Evolutionary conservation across 2,113 vertebrate species (phyloP), one percentile per base, ranked within the genome.

Genomic region (Aramus guarauna): DNA sequence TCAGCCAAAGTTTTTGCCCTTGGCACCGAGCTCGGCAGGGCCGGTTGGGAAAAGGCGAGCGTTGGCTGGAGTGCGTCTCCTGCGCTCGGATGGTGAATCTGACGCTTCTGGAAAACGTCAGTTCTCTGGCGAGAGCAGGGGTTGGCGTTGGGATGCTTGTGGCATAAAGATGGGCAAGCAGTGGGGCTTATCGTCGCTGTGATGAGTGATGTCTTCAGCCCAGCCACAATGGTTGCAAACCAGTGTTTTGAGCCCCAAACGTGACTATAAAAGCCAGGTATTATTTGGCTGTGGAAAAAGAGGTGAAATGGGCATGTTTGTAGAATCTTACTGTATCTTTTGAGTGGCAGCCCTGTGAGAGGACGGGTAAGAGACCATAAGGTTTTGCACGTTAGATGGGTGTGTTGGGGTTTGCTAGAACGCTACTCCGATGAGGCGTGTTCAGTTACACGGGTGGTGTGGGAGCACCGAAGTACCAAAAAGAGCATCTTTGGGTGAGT

Each of bases 31-130:
- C 41, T 91, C 0, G 0, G 66, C 34, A n/a, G 27, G 52, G 56
- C 77, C 16, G 1, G 5, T 34, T 75, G 69, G 69, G 56, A 86
- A 73, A 47, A 85, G 50, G 26, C 71, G 56, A 12, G 7, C 9
- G 5, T 85, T 91, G 75, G 48, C 48, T 83, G 37, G 39, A 68
- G n/a, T 29, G 32, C 0, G 0, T 82, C 55, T 71, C 62, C 30
- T 21, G 37, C 1, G 0, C 60, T 90, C 4, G 0, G 41, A 5
- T 0, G 1, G 48, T 79, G n/a, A 69, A 83, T 86, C 29, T 79
- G 58, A 67, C 23, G 6, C 30, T 72, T 68, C 48, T 64, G 37
- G 21, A 39, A 83, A 79, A 64, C 1, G 2, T 64, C 74, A 48
- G 59, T 41, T 27, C 34, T 83, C 23, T 56, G 12, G 4, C 21